phyloP scores from a whole-genome alignment of 1,140 invertebrate species.

The Pachyrhynchus sulphureomaculatus region DNA sequence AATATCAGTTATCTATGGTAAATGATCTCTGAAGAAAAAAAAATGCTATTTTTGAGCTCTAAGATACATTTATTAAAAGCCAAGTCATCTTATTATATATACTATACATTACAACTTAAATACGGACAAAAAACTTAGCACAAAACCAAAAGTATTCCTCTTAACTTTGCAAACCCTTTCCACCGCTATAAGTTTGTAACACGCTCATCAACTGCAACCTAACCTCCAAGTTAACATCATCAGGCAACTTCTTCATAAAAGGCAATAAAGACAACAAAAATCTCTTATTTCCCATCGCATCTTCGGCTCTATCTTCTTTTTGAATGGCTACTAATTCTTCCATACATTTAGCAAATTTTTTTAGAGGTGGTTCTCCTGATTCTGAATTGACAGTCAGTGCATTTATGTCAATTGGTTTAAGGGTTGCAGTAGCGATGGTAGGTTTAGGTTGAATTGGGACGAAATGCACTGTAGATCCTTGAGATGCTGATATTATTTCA shows the following conservation, averaged over 20 bases:
- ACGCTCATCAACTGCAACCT: conserved; percentile 41
- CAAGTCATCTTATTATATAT: no score
- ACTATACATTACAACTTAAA: no score
- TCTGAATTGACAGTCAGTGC: not conserved
- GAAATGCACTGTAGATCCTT: conserved; percentile 21
- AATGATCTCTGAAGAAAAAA: no score
- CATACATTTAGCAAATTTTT: conserved; percentile 28
- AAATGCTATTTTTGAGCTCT: no score
- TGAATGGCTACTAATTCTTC: conserved; percentile 30
- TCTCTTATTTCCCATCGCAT: conserved; percentile 40
- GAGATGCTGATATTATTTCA: not conserved
- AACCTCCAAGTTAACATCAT: conserved; percentile 43
- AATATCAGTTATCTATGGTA: no score
- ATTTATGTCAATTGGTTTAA: conserved; percentile 9
- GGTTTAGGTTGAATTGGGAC: conserved; percentile 28
- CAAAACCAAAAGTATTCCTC: no score
- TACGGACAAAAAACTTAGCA: no score
- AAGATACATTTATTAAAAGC: no score
- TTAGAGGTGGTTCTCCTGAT: not conserved
- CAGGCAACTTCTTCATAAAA: conserved; percentile 39
- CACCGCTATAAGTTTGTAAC: conserved; percentile 34
- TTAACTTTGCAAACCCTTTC: conserved; percentile 6
- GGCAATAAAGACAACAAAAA: conserved; percentile 40
- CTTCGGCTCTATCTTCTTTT: conserved; percentile 35
- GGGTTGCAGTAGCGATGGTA: not conserved